Conservation (phyloP, 2,113 vertebrate species). For the Indicator maculatus region DNA sequence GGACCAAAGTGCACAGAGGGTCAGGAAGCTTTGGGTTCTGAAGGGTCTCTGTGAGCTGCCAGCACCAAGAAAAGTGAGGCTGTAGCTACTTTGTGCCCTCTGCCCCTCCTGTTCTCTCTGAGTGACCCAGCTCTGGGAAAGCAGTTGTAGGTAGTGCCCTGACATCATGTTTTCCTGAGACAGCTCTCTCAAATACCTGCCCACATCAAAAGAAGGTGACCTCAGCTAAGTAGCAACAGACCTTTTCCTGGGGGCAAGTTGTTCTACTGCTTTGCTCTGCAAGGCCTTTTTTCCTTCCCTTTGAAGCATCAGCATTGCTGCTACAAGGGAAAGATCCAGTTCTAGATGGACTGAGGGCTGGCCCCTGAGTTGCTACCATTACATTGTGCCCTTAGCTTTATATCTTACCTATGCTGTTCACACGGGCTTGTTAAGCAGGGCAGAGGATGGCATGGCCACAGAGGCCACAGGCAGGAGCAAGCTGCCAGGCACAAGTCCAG, state of each 20-base stretch:
- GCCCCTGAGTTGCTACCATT: not conserved
- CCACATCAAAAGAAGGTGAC: not conserved
- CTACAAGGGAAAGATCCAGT: not conserved
- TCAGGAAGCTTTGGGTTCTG: not conserved
- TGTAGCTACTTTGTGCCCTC: not conserved
- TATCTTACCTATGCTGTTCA: not conserved
- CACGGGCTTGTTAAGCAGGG: not conserved
- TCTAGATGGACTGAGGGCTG: not conserved
- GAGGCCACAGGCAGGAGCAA: not conserved
- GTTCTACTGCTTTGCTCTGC: not conserved
- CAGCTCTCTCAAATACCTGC: not conserved
- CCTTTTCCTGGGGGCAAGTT: not conserved
- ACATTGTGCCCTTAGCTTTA: not conserved
- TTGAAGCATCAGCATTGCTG: not conserved
- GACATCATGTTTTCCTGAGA: not conserved
- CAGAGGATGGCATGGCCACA: not conserved
- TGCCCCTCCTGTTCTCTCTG: not conserved
- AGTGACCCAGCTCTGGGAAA: not conserved
- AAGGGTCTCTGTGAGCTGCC: not conserved
- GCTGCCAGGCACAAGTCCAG: rapidly evolving
- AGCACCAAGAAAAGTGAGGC: not conserved
- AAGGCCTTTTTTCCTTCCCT: not conserved
- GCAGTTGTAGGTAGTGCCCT: not conserved
- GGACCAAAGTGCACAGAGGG: not conserved
- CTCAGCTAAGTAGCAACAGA: not conserved